Percentiles rank a stretch among this genome's conserved stretches.
These are phyloP conservation scores for Silurus lanzhouensis DNA, from an alignment of 2,797 vertebrate genomes.

Conservation along the genomic window DNA sequence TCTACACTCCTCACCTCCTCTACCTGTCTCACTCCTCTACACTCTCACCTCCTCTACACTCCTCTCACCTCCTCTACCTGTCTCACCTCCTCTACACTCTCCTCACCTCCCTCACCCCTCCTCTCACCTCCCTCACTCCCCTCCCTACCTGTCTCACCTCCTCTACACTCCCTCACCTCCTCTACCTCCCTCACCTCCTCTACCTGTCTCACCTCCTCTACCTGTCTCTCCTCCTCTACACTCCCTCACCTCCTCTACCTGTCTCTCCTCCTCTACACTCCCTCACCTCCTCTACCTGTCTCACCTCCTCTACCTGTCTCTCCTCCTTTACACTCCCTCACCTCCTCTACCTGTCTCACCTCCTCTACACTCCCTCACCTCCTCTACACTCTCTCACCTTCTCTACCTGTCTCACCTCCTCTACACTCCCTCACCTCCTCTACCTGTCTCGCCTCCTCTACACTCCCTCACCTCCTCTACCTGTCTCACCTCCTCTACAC, in stretches of 20 bases:
- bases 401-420: background rate
- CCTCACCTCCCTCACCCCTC: background rate
- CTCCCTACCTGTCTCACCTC: no score
- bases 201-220: no score
- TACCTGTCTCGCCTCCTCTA: background rate
- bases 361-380: no score
- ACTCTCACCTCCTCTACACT: background rate
- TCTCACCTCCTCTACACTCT: background rate
- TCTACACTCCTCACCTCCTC: no score
- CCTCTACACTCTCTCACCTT: no score
- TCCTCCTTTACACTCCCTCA: no score
- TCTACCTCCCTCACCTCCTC: background rate
- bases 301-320: slow-evolving; percentile 10
- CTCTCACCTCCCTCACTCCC: no score
- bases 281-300: background rate
- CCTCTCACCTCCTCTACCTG: background rate
- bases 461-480: background rate
- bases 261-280: background rate
- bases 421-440: no score
- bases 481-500: background rate
- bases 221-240: no score
- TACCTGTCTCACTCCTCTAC: background rate
- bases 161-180: background rate
- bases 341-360: background rate
- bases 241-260: background rate